Conservation (phyloP, 2,797 vertebrate species). For the Melanotaenia nigrans region DNA sequence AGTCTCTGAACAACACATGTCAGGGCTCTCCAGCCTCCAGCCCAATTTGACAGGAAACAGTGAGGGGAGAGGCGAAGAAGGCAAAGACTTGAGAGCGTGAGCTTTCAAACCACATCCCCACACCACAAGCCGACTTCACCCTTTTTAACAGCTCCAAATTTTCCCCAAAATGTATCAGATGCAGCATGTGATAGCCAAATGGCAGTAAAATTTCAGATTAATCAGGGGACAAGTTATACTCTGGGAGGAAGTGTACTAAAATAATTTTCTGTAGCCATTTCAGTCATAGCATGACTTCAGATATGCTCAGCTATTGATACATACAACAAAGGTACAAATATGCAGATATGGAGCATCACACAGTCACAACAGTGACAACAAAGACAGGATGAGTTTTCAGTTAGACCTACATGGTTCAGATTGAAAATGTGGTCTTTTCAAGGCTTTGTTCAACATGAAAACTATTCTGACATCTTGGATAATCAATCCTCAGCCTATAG, state of each 20-base stretch:
- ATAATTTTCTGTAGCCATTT: conserved; percentile 59
- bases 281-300: conserved; percentile 42
- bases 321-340: neutral
- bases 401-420: neutral
- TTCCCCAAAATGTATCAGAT: conserved; percentile 68
- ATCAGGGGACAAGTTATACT: conserved; percentile 49
- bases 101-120: conserved; percentile 67
- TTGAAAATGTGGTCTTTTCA: neutral
- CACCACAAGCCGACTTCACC: conserved; percentile 73
- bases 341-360: conserved; percentile 7
- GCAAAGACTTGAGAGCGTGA: conserved; percentile 56
- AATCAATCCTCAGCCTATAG: neutral
- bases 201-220: conserved; percentile 66
- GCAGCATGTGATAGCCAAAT: conserved; percentile 58
- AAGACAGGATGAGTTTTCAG: neutral
- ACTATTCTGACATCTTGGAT: neutral
- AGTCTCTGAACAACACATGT: conserved; percentile 24
- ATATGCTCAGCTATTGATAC: conserved; percentile 3
- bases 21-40: conserved; percentile 30
- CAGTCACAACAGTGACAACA: neutral
- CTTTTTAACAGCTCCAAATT: conserved; percentile 73
- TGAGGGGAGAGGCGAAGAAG: conserved; percentile 43
- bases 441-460: neutral
- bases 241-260: conserved; percentile 56
- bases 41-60: conserved; percentile 55